Percentiles rank a stretch among this genome's conserved stretches.
Conservation (phyloP, 1,140 invertebrate species). For the Caerostris darwini region DNA sequence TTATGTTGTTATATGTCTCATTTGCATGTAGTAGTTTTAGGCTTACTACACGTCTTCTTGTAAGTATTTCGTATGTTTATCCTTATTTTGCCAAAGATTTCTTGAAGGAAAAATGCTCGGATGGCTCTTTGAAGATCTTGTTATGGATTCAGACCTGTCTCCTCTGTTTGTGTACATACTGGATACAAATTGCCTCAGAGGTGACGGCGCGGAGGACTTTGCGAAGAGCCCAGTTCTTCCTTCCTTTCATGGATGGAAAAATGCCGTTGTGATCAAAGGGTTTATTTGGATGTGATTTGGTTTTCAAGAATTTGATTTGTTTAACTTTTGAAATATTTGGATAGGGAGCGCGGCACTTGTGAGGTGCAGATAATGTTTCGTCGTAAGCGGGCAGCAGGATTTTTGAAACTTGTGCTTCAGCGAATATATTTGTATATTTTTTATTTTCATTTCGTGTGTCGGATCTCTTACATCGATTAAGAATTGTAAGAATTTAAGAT, state of each 20-base stretch:
- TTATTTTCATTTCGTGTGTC: too few species aligned
- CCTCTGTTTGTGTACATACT: background rate
- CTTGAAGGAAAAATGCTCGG: background rate
- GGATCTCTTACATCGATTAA: too few species aligned
- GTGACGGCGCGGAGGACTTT: background rate
- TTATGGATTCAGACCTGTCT: constrained; percentile 15
- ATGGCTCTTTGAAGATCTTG: constrained; percentile 32
- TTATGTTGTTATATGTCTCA: constrained; percentile 45
- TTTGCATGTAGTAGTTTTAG: background rate
- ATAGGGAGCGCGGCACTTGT: background rate
- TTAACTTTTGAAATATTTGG: background rate
- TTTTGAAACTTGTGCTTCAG: background rate
- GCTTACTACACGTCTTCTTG: background rate
- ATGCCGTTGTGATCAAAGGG: constrained; percentile 16
- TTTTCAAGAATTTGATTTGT: constrained; percentile 14
- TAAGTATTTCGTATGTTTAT: background rate
- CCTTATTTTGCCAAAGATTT: constrained; percentile 19
- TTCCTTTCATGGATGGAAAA: background rate
- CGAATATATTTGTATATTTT: too few species aligned
- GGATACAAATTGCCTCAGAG: constrained; percentile 10
- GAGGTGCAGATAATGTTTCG: background rate
- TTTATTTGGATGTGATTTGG: constrained; percentile 26
- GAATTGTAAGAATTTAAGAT: too few species aligned
- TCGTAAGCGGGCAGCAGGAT: background rate
- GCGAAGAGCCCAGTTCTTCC: background rate